These are phyloP conservation scores for Hermatobates lingyangjiaoensis DNA, from an alignment of 1,140 invertebrate genomes.

Conservation along the genomic window DNA sequence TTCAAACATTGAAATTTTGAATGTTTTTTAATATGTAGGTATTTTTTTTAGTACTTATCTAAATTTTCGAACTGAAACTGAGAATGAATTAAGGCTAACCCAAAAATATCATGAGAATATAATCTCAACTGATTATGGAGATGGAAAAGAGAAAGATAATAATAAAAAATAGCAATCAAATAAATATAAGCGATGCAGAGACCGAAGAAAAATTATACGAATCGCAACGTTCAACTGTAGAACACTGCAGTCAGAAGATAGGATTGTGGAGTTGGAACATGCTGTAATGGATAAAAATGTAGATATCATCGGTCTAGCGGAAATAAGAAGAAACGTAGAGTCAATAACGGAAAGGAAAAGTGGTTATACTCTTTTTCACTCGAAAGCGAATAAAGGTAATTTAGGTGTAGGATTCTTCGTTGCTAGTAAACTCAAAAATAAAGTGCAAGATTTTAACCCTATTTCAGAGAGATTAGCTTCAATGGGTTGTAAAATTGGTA, in stretches of 20 bases:
- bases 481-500: not conserved
- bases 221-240: not conserved
- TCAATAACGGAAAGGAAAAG: not conserved
- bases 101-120: not conserved
- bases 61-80: not conserved
- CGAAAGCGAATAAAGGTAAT: not conserved
- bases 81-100: not conserved
- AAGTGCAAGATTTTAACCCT: not conserved
- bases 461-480: not conserved
- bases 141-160: not conserved
- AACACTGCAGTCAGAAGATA: slow-evolving; percentile 2
- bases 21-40: too few relatives aligned
- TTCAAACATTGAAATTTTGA: too few relatives aligned
- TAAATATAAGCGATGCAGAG: not conserved
- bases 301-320: slow-evolving; percentile 1
- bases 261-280: slow-evolving; percentile 1
- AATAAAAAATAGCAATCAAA: not conserved
- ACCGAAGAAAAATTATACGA: not conserved
- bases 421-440: not conserved
- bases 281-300: not conserved
- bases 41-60: too few relatives aligned
- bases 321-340: slow-evolving; percentile 2
- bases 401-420: not conserved
- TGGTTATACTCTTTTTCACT: not conserved
- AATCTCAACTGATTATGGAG: not conserved